Evolutionary conservation across 1,140 invertebrate species (phyloP), one percentile per base, ranked within the genome.

Genomic region (Drosophila dunni): DNA sequence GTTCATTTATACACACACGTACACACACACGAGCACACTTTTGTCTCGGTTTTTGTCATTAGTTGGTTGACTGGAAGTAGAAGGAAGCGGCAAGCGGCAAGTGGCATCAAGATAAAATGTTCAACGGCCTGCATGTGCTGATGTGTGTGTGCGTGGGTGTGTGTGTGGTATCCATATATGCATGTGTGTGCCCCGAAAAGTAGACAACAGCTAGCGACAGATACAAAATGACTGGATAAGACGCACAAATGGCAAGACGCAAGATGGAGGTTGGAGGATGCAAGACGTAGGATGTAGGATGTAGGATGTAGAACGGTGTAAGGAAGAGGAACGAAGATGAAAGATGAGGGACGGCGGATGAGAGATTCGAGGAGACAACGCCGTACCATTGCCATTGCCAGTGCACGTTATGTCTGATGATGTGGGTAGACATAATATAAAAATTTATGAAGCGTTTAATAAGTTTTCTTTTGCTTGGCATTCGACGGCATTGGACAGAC

Each of bases 371-470:
- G 24, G 24, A 29, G 24, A 29, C 24, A 29, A 3, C 24, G 6
- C 24, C 3, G 2, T 29, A 29, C 24, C 24, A 29, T 29, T 29
- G 24, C 24, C 24, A 29, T 29, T 29, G 63, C 60, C 64, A 69
- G 51, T 73, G 75, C 82, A 86, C 83, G 83, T 89, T 89, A 86
- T 83, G 83, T 83, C 83, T 89, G 83, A 86, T 86, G 83, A 86
- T 86, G 84, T 86, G 84, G 83, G 83, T 89, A 89, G 81, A 89
- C 81, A 89, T 89, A 89, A 89, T 89, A 89, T 89, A 89, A 89
- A 89, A 89, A 89, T 89, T 89, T 89, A 89, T 89, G 84, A 90
- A 89, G 84, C 84, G 84, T 89, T 89, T 89, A 89, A 89, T 89
- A 89, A 89, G 84, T 89, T 89, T 89, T 89, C 84, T 89, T 75